Percentiles rank a stretch among this genome's conserved stretches.
Evolutionary conservation across 2,113 vertebrate species (phyloP).

Genomic region (Ictidomys tridecemlineatus): DNA sequence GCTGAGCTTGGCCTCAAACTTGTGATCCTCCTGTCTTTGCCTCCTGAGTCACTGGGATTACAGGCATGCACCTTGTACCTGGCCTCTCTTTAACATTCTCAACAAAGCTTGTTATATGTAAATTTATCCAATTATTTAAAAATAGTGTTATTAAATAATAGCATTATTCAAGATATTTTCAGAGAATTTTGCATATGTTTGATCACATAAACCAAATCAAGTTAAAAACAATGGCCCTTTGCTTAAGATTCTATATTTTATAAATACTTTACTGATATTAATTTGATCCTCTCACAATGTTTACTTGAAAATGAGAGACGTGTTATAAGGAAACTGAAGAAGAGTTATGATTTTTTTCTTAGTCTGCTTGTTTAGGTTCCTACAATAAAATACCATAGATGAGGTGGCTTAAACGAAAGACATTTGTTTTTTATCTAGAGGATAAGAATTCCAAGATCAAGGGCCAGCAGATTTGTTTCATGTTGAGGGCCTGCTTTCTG

Average conservation of each 20-base stretch:
- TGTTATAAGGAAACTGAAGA: background rate
- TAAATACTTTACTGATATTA: background rate
- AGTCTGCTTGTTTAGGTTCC: background rate
- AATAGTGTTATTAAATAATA: background rate
- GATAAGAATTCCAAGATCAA: background rate
- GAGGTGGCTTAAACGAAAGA: background rate
- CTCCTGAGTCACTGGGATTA: no score
- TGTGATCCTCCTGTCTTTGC: no score
- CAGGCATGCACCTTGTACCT: no score
- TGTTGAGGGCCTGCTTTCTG: background rate
- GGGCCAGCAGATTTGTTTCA: background rate
- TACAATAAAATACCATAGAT: background rate
- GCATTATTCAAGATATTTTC: slow-evolving; percentile 29
- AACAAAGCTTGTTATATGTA: background rate
- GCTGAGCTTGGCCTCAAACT: no score
- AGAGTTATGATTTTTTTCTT: background rate
- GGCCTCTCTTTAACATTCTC: background rate
- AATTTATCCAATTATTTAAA: background rate
- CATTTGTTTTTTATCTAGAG: background rate
- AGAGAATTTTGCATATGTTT: background rate
- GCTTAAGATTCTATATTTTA: background rate
- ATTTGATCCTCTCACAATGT: background rate
- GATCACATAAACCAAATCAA: background rate
- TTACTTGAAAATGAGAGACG: background rate
- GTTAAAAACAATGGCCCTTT: background rate